A percentile compares a stretch with the other conserved stretches of the same genome.
phyloP scores from a whole-genome alignment of 2,888 invertebrate species.

The Meiosimyza decipiens region DNA sequence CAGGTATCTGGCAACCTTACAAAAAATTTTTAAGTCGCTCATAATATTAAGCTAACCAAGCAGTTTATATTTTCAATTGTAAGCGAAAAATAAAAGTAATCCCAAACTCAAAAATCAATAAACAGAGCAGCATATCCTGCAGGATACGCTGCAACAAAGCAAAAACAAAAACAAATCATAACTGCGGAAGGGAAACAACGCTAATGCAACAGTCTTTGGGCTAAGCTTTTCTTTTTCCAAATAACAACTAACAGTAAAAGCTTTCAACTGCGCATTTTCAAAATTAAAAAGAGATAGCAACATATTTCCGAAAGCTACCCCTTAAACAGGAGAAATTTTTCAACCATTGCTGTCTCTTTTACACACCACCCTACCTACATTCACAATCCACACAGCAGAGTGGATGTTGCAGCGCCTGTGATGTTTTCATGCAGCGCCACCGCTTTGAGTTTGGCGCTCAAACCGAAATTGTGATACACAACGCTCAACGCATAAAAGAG shows the following conservation, averaged over 20 bases:
- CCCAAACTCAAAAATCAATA: constrained; percentile 23
- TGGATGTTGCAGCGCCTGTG: background rate
- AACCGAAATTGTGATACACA: constrained; percentile 13
- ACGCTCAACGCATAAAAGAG: background rate
- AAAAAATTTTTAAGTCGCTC: no score
- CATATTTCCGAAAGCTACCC: constrained; percentile 10
- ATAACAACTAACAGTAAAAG: background rate
- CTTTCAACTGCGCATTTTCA: constrained; percentile 2
- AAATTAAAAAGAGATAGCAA: constrained; percentile 15
- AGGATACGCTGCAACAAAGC: background rate
- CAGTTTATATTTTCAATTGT: background rate
- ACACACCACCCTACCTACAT: constrained; percentile 20
- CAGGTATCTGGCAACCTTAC: no score
- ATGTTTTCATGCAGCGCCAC: constrained; percentile 4
- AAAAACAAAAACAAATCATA: background rate
- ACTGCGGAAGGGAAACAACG: background rate
- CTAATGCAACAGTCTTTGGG: constrained; percentile 20
- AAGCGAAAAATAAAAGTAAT: background rate
- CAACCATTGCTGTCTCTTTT: constrained; percentile 31
- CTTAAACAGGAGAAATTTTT: constrained; percentile 27
- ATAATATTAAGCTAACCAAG: background rate
- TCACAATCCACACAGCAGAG: constrained; percentile 3
- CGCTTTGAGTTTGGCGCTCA: constrained; percentile 40
- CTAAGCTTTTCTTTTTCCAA: background rate
- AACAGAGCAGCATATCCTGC: constrained; percentile 2